Percentiles rank a stretch among this genome's conserved stretches.
These are phyloP conservation scores for Cryptophagus acutangulus DNA, from an alignment of 2,888 invertebrate species.

Conservation along the genomic window DNA sequence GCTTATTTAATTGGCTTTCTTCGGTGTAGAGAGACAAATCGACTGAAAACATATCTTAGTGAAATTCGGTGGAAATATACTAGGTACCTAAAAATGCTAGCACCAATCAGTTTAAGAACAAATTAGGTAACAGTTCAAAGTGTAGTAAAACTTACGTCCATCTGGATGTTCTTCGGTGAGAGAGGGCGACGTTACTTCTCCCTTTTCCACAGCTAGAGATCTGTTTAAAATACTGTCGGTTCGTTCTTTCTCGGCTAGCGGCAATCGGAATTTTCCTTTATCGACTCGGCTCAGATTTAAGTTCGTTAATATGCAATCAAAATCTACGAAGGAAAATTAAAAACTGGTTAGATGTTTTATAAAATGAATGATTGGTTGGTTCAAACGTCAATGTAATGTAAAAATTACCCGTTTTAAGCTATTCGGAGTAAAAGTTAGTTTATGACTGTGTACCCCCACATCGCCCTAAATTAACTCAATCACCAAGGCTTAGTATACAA, in stretches of 20 bases:
- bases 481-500: too few species aligned
- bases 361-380: too few species aligned
- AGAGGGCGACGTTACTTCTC: slow-evolving; percentile 53
- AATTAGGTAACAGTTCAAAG: slow-evolving; percentile 3
- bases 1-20: slow-evolving; percentile 66
- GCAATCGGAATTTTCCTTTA: slow-evolving; percentile 66
- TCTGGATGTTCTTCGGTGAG: slow-evolving; percentile 80
- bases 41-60: too few species aligned
- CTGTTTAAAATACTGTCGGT: slow-evolving; percentile 79
- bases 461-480: too few species aligned
- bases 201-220: slow-evolving; percentile 76
- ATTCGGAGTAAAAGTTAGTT: too few species aligned
- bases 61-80: too few species aligned
- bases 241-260: slow-evolving; percentile 68
- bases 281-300: slow-evolving; percentile 70
- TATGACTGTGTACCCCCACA: too few species aligned
- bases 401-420: too few species aligned
- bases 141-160: slow-evolving; percentile 58
- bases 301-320: slow-evolving; percentile 85
- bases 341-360: too few species aligned
- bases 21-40: slow-evolving; percentile 79
- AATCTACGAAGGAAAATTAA: slow-evolving; percentile 57
- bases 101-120: slow-evolving; percentile 3
- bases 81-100: neutral
- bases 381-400: too few species aligned